Percentiles rank a stretch among this genome's conserved stretches.
phyloP scores from a whole-genome alignment of 2,113 vertebrate genomes.

The Tragelaphus scriptus region DNA sequence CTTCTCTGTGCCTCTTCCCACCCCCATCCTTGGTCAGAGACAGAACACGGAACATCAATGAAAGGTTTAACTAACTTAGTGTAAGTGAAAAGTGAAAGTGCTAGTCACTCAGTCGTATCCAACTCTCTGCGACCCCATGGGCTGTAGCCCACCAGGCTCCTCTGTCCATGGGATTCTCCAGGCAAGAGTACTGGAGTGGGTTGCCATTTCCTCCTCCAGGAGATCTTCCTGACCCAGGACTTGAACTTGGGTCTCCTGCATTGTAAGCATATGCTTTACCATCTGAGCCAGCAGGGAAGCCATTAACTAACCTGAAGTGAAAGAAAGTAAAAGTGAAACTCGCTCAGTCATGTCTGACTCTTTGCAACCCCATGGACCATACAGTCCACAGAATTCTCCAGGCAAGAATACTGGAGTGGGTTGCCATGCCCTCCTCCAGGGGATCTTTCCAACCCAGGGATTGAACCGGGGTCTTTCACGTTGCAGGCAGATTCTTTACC shows the following conservation, averaged over 20 bases:
- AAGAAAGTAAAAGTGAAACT: too few relatives aligned
- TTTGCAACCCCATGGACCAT: too few relatives aligned
- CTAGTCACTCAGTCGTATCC: fast-evolving
- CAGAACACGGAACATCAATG: neutral
- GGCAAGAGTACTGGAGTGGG: too few relatives aligned
- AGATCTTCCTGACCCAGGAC: too few relatives aligned
- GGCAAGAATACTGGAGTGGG: neutral
- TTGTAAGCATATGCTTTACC: too few relatives aligned
- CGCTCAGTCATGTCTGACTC: too few relatives aligned
- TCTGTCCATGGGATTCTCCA: too few relatives aligned
- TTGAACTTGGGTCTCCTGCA: too few relatives aligned
- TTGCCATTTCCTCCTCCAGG: too few relatives aligned
- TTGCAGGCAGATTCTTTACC: fast-evolving
- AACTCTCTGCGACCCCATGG: neutral
- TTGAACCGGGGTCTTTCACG: fast-evolving
- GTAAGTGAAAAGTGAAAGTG: neutral
- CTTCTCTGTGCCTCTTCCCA: neutral
- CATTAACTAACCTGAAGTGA: too few relatives aligned
- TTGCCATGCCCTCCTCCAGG: too few relatives aligned
- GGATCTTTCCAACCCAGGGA: neutral
- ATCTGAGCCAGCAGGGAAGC: too few relatives aligned
- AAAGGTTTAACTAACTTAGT: neutral
- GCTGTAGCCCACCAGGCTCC: neutral
- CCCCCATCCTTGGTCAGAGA: neutral
- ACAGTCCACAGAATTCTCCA: neutral